These are phyloP conservation scores for Cheumatopsyche charites DNA, from an alignment of 1,140 invertebrate species.

Conservation along the genomic window DNA sequence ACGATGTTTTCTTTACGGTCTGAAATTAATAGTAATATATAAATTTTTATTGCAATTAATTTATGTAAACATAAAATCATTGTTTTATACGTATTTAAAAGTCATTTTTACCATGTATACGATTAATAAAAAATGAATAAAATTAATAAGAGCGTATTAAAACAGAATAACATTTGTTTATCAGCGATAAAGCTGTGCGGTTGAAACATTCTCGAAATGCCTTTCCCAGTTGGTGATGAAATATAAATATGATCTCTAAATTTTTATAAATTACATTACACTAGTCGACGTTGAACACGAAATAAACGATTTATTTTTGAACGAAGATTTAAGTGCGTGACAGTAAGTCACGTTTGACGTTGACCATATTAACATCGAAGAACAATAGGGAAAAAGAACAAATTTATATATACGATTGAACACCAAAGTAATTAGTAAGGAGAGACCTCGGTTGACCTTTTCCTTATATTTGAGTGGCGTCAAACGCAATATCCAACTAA, in stretches of 20 bases:
- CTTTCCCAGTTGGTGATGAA: slow-evolving; percentile 47
- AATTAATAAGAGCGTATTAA: slow-evolving; percentile 4
- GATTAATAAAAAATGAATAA: slow-evolving; percentile 25
- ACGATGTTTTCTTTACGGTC: too few species aligned
- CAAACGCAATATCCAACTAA: neutral
- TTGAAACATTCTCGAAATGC: slow-evolving; percentile 33
- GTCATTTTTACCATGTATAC: neutral
- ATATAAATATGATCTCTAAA: slow-evolving; percentile 12
- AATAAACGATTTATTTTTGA: slow-evolving; percentile 1
- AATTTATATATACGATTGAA: neutral
- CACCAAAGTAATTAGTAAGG: slow-evolving; percentile 3
- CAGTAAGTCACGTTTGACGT: neutral
- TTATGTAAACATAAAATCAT: too few species aligned
- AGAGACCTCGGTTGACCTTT: slow-evolving; percentile 5
- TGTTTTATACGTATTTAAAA: slow-evolving; percentile 14
- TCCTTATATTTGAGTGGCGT: slow-evolving; percentile 11
- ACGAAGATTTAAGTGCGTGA: neutral
- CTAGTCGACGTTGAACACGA: neutral
- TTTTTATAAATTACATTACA: neutral
- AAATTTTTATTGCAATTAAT: too few species aligned
- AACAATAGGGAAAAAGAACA: too few species aligned
- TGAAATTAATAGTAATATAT: too few species aligned
- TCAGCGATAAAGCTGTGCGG: slow-evolving; percentile 11
- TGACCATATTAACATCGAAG: neutral
- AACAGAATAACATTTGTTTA: slow-evolving; percentile 12